phyloP scores from a whole-genome alignment of 1,140 invertebrate species.

The Oncopodura yosiiana region DNA sequence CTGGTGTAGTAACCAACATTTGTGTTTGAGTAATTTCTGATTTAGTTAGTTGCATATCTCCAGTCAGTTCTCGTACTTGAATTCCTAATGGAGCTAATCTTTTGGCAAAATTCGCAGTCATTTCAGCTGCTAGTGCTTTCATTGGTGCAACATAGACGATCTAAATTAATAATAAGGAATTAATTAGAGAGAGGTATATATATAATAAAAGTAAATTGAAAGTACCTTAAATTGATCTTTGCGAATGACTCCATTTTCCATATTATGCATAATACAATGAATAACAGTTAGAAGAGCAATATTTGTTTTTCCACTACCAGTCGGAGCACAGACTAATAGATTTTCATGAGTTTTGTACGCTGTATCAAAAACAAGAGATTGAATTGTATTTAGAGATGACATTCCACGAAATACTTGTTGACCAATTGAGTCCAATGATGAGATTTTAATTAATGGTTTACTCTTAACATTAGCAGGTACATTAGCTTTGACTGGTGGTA shows the following conservation, averaged over 20 bases:
- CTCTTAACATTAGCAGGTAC: slow-evolving; percentile 56
- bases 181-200: slow-evolving; percentile 8
- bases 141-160: slow-evolving; percentile 98
- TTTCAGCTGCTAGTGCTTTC: slow-evolving; percentile 97
- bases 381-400: slow-evolving; percentile 81
- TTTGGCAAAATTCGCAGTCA: slow-evolving; percentile 88
- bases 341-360: slow-evolving; percentile 88
- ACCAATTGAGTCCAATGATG: slow-evolving; percentile 69
- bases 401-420: slow-evolving; percentile 77
- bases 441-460: slow-evolving; percentile 58
- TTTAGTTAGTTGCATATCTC: slow-evolving; percentile 96
- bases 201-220: slow-evolving; percentile 17
- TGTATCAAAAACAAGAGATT: slow-evolving; percentile 87
- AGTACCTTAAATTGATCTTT: slow-evolving; percentile 86
- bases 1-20: slow-evolving; percentile 96
- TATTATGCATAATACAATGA: slow-evolving; percentile 77
- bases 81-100: slow-evolving; percentile 68
- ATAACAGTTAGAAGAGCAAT: slow-evolving; percentile 89
- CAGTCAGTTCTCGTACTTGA: slow-evolving; percentile 83
- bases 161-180: slow-evolving; percentile 43
- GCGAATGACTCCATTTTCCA: slow-evolving; percentile 65
- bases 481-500: slow-evolving; percentile 54
- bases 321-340: slow-evolving; percentile 88
- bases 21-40: slow-evolving; percentile 90
- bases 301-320: slow-evolving; percentile 96